These are phyloP conservation scores for Cuculus canorus DNA, from an alignment of 2,797 vertebrate species.

Conservation along the genomic window DNA sequence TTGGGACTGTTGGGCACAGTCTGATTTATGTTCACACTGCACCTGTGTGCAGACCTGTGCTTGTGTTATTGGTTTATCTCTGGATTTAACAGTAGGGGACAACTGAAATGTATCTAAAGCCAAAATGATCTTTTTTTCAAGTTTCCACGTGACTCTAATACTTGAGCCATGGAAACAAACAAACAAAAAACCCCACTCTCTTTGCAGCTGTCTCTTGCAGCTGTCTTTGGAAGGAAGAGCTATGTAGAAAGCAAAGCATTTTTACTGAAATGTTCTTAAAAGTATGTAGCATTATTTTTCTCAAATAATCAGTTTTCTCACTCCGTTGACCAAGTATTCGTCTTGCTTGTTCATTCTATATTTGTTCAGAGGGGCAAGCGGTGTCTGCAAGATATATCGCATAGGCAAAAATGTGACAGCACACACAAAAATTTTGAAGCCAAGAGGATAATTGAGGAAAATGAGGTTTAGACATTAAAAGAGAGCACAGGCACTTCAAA, in stretches of 20 bases:
- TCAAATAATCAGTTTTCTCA: conserved; percentile 46
- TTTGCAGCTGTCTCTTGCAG: conserved; percentile 45
- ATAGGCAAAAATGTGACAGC: neutral
- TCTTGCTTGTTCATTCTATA: conserved; percentile 22
- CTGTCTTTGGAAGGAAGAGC: conserved; percentile 32
- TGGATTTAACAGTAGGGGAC: neutral
- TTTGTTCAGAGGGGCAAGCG: neutral
- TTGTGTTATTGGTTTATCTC: neutral
- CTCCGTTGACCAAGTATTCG: conserved; percentile 25
- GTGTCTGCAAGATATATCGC: neutral
- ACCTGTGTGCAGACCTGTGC: neutral
- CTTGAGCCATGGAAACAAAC: conserved; percentile 13
- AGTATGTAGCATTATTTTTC: conserved; percentile 35
- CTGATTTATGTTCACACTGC: neutral
- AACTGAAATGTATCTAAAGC: neutral
- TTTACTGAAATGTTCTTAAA: conserved; percentile 5
- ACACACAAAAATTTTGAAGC: neutral
- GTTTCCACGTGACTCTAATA: neutral
- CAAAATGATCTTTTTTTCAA: neutral
- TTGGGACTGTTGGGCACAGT: neutral
- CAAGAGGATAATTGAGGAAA: neutral
- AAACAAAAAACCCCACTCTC: neutral
- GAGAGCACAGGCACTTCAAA: neutral
- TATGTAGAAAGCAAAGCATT: neutral
- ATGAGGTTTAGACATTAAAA: neutral